phyloP scores from a whole-genome alignment of 2,113 vertebrate species.

The Okapia johnstoni region DNA sequence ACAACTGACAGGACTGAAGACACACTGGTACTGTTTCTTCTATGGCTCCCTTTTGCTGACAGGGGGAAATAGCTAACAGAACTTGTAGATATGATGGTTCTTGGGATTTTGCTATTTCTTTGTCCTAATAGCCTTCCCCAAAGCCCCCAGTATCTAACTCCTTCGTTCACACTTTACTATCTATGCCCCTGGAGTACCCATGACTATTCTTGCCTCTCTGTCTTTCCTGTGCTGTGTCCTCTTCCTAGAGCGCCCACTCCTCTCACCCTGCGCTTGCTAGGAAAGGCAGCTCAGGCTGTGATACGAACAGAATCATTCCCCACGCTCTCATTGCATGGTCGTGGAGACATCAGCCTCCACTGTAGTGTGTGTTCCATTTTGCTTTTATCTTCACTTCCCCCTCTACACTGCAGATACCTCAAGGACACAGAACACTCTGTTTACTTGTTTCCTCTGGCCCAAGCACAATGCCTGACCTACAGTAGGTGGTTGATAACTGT shows the following conservation, averaged over 20 bases:
- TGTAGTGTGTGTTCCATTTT: not conserved
- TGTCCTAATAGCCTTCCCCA: not conserved
- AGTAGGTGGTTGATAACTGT: not conserved
- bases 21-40: not conserved
- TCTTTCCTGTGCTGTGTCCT: not conserved
- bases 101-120: not conserved
- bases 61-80: not conserved
- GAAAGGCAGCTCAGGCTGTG: not conserved
- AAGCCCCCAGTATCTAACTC: not conserved
- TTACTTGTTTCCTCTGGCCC: not conserved
- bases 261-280: not conserved
- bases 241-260: not conserved
- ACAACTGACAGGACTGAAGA: not conserved
- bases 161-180: not conserved
- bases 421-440: not conserved
- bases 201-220: not conserved
- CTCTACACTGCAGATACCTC: not conserved
- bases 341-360: fast-evolving
- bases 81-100: not conserved
- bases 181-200: not conserved
- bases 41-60: not conserved
- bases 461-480: not conserved
- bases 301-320: not conserved
- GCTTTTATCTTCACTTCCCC: not conserved
- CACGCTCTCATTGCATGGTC: fast-evolving